Evolutionary conservation across 1,140 invertebrate species (phyloP).

Genomic region (Hormaphis cornu): DNA sequence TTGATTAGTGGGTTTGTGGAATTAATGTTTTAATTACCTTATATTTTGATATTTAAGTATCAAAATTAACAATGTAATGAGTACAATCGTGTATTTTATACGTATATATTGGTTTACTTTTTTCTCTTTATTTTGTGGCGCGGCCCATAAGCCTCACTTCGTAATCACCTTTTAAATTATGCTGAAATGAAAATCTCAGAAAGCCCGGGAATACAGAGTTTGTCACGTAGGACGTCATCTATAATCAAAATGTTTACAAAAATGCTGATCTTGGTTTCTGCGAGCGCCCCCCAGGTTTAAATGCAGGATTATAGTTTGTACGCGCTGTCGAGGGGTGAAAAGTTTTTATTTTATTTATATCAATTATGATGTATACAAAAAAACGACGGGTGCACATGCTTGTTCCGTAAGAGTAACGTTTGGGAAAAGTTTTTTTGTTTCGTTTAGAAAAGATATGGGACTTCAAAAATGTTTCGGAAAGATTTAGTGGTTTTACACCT

Average conservation of each 20-base stretch:
- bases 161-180: slow-evolving; percentile 30
- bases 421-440: neutral
- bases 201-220: slow-evolving; percentile 7
- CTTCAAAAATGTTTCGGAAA: slow-evolving; percentile 8
- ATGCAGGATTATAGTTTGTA: slow-evolving; percentile 20
- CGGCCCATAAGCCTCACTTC: neutral
- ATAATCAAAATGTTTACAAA: slow-evolving; percentile 32
- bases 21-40: neutral
- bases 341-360: slow-evolving; percentile 18
- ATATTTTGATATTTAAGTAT: too few species aligned
- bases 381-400: slow-evolving; percentile 3
- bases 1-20: too few species aligned
- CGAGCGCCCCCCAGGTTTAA: slow-evolving; percentile 1
- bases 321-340: neutral
- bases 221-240: slow-evolving; percentile 26
- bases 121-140: neutral
- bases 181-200: slow-evolving; percentile 16
- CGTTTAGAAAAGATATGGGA: slow-evolving; percentile 15
- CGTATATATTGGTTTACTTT: neutral
- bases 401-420: neutral
- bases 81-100: neutral
- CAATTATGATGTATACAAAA: too few species aligned
- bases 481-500: slow-evolving; percentile 3
- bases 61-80: neutral
- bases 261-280: slow-evolving; percentile 24